Evolutionary conservation across 2,888 invertebrate species (phyloP), one percentile per base, ranked within the genome.

Genomic region (Philaethria dido): DNA sequence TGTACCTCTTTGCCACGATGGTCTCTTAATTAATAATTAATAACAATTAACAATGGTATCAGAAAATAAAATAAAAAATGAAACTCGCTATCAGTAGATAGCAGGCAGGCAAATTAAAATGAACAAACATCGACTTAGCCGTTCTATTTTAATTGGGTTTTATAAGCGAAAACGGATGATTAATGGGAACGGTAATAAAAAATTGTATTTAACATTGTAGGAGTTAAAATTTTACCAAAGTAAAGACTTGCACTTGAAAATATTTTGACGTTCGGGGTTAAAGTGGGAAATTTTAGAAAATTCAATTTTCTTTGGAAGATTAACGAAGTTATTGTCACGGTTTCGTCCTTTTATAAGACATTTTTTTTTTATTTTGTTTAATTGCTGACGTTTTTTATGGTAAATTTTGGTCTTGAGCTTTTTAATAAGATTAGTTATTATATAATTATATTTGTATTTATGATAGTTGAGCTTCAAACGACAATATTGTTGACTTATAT

Each of bases 91-190:
- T 71, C 69, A 45, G 64, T 14, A 39, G 62, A 25, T 25, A 39
- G 47, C 64, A 57, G 33, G 29, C 69, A 16, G 60, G 63, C 66
- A 52, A 62, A 63, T 68, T 54, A 47, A 59, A 59, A 62, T 66
- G 68, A 72, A 69, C 73, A 70, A 72, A 72, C 72, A 69, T 72
- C 64, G 71, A 71, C 57, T 68, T 69, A 65, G 69, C 67, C 55
- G 45, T 67, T 62, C 60, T 64, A 69, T 67, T 73, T 72, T 73
- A 73, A 72, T 73, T 73, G 71, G 68, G 68, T 73, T 73, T 71
- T 72, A 70, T 72, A 71, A 73, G 72, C 71, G 70, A 71, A 68
- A 72, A 64, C 69, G 71, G 62, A 71, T 73, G 73, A 73, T 73
- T 73, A 71, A 73, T 70, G 73, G 64, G 68, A 62, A 61, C 48